Base-by-base conservation (phyloP, 1,140 invertebrate genomes). In the Scaptomyza pallida region DNA sequence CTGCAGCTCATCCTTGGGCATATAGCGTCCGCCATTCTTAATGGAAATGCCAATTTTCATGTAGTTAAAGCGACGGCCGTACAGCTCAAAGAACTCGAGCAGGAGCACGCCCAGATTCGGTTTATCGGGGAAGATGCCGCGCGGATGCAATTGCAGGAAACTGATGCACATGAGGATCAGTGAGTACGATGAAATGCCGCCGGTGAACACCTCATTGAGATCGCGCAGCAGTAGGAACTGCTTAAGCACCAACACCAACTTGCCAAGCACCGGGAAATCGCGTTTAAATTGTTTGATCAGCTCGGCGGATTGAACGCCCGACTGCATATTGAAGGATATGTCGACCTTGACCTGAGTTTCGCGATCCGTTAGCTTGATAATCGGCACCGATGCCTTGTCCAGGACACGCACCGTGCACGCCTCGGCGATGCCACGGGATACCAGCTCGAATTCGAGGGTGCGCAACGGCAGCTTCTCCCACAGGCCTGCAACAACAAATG, bases 301-400 rank as follows among this genome's bases (percentile, higher is more conserved):
- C 92, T 98, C 96, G 2, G 97, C 98, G 86, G 97, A 98, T 93
- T 97, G 97, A 12, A 98, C 96, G 37, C 97, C 97, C 92, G 97
- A 98, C 89, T 94, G 96, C 97, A 98, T 98, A 92, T 99, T 99
- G 93, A 99, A 99, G 88, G 98, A 99, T 89, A 99, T 99, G 93
- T 99, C 98, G 75, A 99, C 97, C 92, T 95, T 95, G 48, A 99
- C 96, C 73, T 98, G 97, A 35, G 97, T 98, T 90, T 96, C 95
- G 71, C 95, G 95, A 92, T 99, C 98, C n/a, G 97, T 98, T 88
- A 99, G 93, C 93, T 99, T 99, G 26, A 99, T 96, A 80, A 99
- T 99, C 75, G 98, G 98, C 76, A 99, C 98, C 17, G 97, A 97
- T 61, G 98, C 98, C 93, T 98, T 98, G 92, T 99, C 98, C 69